These are phyloP conservation scores for Cranoglanis bouderius DNA, from an alignment of 2,113 vertebrate genomes.

Conservation along the genomic window DNA sequence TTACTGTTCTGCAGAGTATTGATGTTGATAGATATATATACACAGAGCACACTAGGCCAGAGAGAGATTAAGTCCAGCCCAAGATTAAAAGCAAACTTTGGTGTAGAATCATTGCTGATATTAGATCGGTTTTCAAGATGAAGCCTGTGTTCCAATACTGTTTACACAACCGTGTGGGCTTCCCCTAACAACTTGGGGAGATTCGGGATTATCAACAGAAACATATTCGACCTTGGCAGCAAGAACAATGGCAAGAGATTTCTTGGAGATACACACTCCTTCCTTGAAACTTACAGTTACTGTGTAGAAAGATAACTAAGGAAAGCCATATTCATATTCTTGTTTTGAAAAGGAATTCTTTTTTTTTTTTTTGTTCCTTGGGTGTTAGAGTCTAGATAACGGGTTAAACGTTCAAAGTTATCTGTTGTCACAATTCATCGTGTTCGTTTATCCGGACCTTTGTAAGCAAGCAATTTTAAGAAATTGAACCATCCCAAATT, in stretches of 20 bases:
- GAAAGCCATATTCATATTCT: background rate
- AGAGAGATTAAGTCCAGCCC: background rate
- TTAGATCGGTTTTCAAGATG: background rate
- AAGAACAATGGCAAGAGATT: background rate
- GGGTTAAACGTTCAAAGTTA: too few relatives aligned
- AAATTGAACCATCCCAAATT: background rate
- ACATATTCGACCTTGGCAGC: background rate
- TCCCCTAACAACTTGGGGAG: background rate
- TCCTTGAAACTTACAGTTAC: background rate
- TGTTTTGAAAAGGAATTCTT: background rate
- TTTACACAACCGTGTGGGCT: background rate
- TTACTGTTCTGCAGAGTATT: background rate
- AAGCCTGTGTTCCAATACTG: background rate
- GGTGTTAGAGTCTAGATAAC: background rate
- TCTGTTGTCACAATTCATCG: background rate
- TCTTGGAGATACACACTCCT: background rate
- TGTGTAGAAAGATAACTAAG: background rate
- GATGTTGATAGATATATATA: background rate
- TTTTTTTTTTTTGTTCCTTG: background rate
- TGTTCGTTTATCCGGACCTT: background rate
- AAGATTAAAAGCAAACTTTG: conserved; percentile 13
- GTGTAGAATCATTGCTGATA: background rate
- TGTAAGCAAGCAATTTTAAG: background rate
- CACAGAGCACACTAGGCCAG: background rate
- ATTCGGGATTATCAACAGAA: background rate